phyloP scores from a whole-genome alignment of 2,113 vertebrate genomes.

The Glareola pratincola region DNA sequence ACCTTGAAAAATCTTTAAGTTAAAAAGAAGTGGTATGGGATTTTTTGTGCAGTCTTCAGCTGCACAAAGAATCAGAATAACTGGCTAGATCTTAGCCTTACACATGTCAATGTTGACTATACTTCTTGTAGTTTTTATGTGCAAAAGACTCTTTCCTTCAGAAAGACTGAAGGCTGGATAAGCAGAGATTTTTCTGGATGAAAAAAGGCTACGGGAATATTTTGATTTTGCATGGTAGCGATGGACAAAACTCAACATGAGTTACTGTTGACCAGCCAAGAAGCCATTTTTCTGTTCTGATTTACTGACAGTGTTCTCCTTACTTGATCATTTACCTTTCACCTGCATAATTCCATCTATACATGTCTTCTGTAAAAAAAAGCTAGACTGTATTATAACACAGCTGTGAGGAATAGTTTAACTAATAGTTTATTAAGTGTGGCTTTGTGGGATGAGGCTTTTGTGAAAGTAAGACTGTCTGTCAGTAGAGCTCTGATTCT shows the following conservation, averaged over 20 bases:
- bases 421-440: not conserved
- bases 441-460: not conserved
- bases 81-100: not conserved
- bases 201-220: not conserved
- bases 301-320: not conserved
- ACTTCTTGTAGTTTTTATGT: not conserved
- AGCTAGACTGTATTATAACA: not conserved
- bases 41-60: not conserved
- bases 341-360: not conserved
- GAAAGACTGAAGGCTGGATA: not conserved
- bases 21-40: not conserved
- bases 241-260: not conserved
- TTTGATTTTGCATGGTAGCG: not conserved
- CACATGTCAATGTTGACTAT: not conserved
- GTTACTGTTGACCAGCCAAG: not conserved
- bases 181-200: not conserved
- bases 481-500: not conserved
- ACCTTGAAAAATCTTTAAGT: not conserved
- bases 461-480: not conserved
- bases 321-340: not conserved
- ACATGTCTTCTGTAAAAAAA: not conserved
- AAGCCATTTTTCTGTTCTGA: not conserved
- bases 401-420: not conserved
- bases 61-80: not conserved
- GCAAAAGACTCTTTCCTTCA: not conserved